Conservation (phyloP, 2,113 vertebrate genomes). For the Axis porcinus region DNA sequence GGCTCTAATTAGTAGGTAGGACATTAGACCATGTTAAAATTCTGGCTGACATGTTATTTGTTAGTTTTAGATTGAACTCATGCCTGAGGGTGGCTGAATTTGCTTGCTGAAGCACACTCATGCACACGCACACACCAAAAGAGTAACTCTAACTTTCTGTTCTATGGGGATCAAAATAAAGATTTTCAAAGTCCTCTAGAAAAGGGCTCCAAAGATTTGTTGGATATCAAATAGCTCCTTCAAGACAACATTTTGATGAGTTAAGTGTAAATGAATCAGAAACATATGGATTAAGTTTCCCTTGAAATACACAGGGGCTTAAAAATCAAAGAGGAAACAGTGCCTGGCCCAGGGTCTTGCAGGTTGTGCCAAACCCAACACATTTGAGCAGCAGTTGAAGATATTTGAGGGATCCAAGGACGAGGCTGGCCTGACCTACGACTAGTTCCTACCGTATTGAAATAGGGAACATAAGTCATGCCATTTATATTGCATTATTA, state of each 20-base stretch:
- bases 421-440: conserved; percentile 36
- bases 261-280: conserved; percentile 77
- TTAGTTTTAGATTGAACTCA: conserved; percentile 63
- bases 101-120: conserved; percentile 38
- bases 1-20: conserved; percentile 66
- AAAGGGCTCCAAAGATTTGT: conserved; percentile 70
- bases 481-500: conserved; percentile 56
- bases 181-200: conserved; percentile 68
- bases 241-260: conserved; percentile 76
- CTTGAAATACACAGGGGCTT: conserved; percentile 74
- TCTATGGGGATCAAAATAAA: conserved; percentile 65
- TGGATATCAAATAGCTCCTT: conserved; percentile 76
- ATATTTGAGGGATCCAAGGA: conserved; percentile 62
- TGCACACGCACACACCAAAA: background rate
- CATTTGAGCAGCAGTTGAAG: conserved; percentile 66
- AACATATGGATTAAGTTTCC: conserved; percentile 75
- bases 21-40: conserved; percentile 65
- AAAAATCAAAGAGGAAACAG: conserved; percentile 72
- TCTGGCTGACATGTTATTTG: conserved; percentile 67
- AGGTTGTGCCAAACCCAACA: conserved; percentile 71
- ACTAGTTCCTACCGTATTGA: conserved; percentile 63
- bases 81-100: conserved; percentile 43
- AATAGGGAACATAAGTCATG: conserved; percentile 55
- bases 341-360: conserved; percentile 62
- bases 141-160: conserved; percentile 52